Evolutionary conservation across 2,888 invertebrate species (phyloP).

Genomic region (Penaeus monodon): DNA sequence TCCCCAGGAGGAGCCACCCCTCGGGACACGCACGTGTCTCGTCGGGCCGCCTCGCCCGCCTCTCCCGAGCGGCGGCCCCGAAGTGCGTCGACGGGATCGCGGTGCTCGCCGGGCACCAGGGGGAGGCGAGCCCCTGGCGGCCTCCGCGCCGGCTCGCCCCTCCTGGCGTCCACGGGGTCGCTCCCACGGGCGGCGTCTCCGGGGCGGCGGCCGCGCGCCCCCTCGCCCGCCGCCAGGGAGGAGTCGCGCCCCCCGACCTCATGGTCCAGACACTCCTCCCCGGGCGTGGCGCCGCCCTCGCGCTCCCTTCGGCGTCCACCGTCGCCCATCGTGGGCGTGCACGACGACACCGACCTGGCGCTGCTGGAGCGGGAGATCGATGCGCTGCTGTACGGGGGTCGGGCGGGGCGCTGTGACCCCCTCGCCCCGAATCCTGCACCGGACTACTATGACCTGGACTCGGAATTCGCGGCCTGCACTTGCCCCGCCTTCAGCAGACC

Average conservation of each 20-base stretch:
- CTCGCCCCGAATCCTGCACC: conserved; percentile 30
- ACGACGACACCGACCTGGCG: conserved; percentile 44
- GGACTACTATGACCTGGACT: conserved; percentile 55
- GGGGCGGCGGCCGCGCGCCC: conserved; percentile 42
- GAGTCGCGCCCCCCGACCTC: conserved; percentile 49
- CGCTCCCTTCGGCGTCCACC: conserved; percentile 52
- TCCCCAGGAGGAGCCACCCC: conserved; percentile 41
- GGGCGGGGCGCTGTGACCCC: conserved; percentile 13
- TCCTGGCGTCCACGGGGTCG: conserved; percentile 59
- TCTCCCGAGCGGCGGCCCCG: conserved; percentile 52
- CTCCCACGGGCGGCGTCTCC: conserved; percentile 56
- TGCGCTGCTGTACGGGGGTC: conserved; percentile 52
- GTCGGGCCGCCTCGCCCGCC: conserved; percentile 57
- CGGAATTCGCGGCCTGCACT: conserved; percentile 45
- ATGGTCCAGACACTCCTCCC: conserved; percentile 58
- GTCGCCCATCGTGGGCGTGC: conserved; percentile 50
- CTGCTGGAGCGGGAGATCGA: conserved; percentile 62
- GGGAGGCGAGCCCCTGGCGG: conserved; percentile 56
- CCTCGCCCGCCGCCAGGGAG: conserved; percentile 45
- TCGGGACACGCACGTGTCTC: conserved; percentile 52
- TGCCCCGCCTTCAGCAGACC: conserved; percentile 53
- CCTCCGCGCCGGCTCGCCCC: conserved; percentile 51
- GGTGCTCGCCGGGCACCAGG: conserved; percentile 48
- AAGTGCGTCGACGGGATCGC: conserved; percentile 64
- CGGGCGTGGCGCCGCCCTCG: conserved; percentile 46